A percentile compares a stretch with the other conserved stretches of the same genome.
phyloP scores from a whole-genome alignment of 1,140 invertebrate species.

The Ylistrum balloti region DNA sequence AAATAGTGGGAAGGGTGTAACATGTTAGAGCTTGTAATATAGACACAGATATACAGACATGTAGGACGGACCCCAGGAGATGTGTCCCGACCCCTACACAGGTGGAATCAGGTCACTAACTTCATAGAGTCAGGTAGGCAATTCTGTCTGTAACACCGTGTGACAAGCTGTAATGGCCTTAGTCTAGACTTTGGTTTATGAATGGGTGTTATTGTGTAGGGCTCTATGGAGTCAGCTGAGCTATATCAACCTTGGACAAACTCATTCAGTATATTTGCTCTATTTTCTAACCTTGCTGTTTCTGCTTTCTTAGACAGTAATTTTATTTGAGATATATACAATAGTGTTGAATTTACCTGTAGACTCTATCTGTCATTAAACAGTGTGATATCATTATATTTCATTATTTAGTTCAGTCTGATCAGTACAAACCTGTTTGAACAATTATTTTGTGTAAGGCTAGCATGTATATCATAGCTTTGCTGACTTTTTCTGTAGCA shows the following conservation, averaged over 20 bases:
- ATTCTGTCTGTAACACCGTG: neutral
- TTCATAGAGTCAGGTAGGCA: neutral
- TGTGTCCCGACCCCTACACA: constrained; percentile 35
- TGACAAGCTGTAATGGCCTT: neutral
- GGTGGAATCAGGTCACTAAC: neutral
- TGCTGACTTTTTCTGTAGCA: too few species aligned
- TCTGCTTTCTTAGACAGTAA: too few species aligned
- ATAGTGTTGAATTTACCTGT: too few species aligned
- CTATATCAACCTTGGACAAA: neutral
- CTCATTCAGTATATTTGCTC: too few species aligned
- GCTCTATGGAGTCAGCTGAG: neutral
- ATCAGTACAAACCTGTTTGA: too few species aligned
- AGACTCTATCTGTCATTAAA: too few species aligned
- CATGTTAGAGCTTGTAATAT: neutral
- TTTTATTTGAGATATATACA: too few species aligned
- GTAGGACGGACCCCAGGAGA: neutral
- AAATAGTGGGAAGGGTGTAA: neutral
- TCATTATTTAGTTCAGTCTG: too few species aligned
- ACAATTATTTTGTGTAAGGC: too few species aligned
- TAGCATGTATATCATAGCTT: too few species aligned
- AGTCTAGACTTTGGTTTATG: neutral
- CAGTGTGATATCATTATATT: too few species aligned
- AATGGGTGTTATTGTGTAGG: neutral
- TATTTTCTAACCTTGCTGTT: too few species aligned
- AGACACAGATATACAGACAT: neutral